These are phyloP conservation scores for Zaprionus gabonicus DNA, from an alignment of 1,140 invertebrate species.

Conservation along the genomic window DNA sequence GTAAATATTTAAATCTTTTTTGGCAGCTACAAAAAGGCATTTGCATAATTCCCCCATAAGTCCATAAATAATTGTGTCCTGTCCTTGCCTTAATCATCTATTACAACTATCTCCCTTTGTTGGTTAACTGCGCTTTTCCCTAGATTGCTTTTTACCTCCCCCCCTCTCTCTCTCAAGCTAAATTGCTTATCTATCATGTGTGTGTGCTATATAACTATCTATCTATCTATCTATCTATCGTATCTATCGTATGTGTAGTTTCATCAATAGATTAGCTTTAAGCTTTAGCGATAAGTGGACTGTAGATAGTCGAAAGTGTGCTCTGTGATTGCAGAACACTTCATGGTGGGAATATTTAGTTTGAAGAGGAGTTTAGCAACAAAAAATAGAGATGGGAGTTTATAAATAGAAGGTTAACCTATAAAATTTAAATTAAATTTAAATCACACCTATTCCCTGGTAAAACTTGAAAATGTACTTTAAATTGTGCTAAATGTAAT, in stretches of 20 bases:
- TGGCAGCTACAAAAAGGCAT: conserved; percentile 16
- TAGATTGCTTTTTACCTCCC: neutral
- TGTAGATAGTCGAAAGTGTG: conserved; percentile 1
- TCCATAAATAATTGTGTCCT: conserved; percentile 6
- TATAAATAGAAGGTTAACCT: no score
- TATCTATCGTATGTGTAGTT: neutral
- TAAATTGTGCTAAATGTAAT: no score
- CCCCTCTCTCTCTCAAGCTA: neutral
- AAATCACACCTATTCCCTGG: no score
- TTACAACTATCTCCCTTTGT: neutral
- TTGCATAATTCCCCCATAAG: conserved; percentile 36
- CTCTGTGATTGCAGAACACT: neutral
- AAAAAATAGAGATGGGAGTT: no score
- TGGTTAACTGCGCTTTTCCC: neutral
- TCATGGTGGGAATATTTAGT: neutral
- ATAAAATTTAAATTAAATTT: no score
- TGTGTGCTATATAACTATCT: neutral
- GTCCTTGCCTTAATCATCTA: conserved; percentile 2
- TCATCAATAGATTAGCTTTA: conserved; percentile 11
- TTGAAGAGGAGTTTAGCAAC: neutral
- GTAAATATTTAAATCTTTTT: conserved; percentile 43
- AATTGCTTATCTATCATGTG: neutral
- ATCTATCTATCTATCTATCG: neutral
- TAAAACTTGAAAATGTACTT: no score
- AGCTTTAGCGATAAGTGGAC: neutral